Percentiles rank a stretch among this genome's conserved stretches.
phyloP scores from a whole-genome alignment of 1,140 invertebrate genomes.

The Diorhabda elongata region DNA sequence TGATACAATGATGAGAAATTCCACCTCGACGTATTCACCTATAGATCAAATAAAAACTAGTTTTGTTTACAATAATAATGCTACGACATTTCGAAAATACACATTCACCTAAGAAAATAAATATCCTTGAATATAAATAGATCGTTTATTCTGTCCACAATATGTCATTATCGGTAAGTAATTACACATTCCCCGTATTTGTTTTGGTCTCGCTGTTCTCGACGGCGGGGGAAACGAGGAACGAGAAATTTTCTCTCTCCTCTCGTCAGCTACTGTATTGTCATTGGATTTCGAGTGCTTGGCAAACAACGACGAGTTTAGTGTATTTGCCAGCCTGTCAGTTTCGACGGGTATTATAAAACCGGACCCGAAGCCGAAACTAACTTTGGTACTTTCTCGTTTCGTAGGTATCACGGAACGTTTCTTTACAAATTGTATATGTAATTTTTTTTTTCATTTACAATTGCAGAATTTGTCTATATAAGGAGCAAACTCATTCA shows the following conservation, averaged over 20 bases:
- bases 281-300: slow-evolving; percentile 44
- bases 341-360: slow-evolving; percentile 17
- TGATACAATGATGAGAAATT: not conserved
- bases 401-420: not conserved
- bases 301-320: slow-evolving; percentile 38
- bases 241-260: not conserved
- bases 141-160: slow-evolving; percentile 24
- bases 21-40: not conserved
- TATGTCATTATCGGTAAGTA: slow-evolving; percentile 29
- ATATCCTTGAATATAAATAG: slow-evolving; percentile 3
- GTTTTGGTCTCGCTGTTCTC: slow-evolving; percentile 17
- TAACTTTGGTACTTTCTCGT: not conserved
- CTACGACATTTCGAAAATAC: not conserved
- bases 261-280: slow-evolving; percentile 50
- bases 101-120: not conserved
- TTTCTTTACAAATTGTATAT: not conserved
- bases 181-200: slow-evolving; percentile 33
- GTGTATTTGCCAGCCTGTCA: slow-evolving; percentile 39
- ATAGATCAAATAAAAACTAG: not conserved
- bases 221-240: not conserved
- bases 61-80: not conserved
- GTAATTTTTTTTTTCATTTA: too few relatives aligned
- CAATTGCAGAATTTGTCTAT: too few relatives aligned
- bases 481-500: too few relatives aligned
- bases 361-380: not conserved